Percentiles rank a stretch among this genome's conserved stretches.
Conservation (phyloP, 1,140 invertebrate genomes). For the Idris sp. region DNA sequence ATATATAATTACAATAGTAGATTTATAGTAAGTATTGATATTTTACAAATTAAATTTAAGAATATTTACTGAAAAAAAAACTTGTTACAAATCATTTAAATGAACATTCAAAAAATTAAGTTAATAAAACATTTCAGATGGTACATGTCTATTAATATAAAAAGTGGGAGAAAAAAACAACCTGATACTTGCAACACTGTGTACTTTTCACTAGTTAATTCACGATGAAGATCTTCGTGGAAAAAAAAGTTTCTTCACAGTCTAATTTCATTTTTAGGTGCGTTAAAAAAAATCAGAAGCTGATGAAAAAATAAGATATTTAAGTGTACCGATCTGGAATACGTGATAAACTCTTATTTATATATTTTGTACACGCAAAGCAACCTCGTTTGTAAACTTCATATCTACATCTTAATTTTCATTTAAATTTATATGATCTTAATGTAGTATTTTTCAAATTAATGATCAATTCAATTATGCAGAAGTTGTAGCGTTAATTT, state of each 20-base stretch:
- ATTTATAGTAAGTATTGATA: too few relatives aligned
- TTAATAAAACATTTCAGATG: slow-evolving; percentile 1
- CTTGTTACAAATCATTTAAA: too few relatives aligned
- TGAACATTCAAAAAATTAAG: too few relatives aligned
- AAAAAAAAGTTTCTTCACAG: too few relatives aligned
- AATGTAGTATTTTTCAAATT: too few relatives aligned
- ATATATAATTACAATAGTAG: too few relatives aligned
- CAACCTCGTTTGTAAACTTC: slow-evolving; percentile 9
- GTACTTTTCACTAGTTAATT: slow-evolving; percentile 15
- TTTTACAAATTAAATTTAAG: too few relatives aligned
- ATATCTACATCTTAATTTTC: slow-evolving; percentile 9
- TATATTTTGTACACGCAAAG: slow-evolving; percentile 12
- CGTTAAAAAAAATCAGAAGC: not conserved
- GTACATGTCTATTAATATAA: slow-evolving; percentile 8
- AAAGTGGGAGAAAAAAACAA: slow-evolving; percentile 10
- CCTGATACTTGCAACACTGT: slow-evolving; percentile 7
- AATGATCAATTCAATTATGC: too few relatives aligned
- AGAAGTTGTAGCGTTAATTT: too few relatives aligned
- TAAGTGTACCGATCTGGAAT: slow-evolving; percentile 9
- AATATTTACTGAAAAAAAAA: too few relatives aligned
- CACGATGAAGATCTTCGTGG: slow-evolving; percentile 5
- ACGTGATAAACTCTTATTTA: slow-evolving; percentile 18
- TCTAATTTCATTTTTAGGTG: not conserved
- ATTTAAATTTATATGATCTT: not conserved
- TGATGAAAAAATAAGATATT: slow-evolving; percentile 13